Conservation (phyloP, 1,140 invertebrate species). For the Schlechtendalia chinensis region DNA sequence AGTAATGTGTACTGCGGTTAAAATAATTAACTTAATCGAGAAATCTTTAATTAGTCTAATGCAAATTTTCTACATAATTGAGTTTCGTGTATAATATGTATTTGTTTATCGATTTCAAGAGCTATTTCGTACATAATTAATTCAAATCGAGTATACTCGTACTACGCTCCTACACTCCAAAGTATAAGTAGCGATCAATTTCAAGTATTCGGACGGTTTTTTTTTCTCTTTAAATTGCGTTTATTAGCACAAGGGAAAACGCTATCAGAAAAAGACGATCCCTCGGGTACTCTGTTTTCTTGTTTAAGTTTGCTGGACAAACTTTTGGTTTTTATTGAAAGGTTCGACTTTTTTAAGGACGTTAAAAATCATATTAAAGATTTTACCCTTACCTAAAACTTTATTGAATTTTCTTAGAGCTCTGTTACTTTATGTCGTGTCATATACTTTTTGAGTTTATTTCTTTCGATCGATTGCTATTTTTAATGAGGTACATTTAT, state of each 20-base stretch:
- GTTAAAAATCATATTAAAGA: slow-evolving; percentile 36
- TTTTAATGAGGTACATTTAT: slow-evolving; percentile 28
- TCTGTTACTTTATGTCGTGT: slow-evolving; percentile 8
- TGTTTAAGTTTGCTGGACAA: slow-evolving; percentile 26
- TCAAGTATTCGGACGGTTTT: not conserved
- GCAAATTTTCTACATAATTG: no score
- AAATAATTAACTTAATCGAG: not conserved
- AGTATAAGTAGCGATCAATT: not conserved
- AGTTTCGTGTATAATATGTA: no score
- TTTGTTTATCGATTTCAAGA: no score
- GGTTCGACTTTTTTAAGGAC: slow-evolving; percentile 27
- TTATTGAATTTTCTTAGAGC: slow-evolving; percentile 25
- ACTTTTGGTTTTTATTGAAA: slow-evolving; percentile 35
- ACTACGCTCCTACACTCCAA: no score
- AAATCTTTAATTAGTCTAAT: not conserved
- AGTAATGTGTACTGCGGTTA: not conserved
- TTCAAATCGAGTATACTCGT: no score
- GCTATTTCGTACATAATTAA: no score
- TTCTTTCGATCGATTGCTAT: not conserved
- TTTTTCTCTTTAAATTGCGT: not conserved
- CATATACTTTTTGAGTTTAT: slow-evolving; percentile 24
- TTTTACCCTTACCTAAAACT: slow-evolving; percentile 27
- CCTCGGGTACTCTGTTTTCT: slow-evolving; percentile 17
- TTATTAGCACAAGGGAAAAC: slow-evolving; percentile 24
- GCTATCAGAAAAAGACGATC: slow-evolving; percentile 18